A percentile compares a stretch with the other conserved stretches of the same genome.
Evolutionary conservation across 1,140 invertebrate genomes (phyloP).

Genomic region (Linepithema humile): DNA sequence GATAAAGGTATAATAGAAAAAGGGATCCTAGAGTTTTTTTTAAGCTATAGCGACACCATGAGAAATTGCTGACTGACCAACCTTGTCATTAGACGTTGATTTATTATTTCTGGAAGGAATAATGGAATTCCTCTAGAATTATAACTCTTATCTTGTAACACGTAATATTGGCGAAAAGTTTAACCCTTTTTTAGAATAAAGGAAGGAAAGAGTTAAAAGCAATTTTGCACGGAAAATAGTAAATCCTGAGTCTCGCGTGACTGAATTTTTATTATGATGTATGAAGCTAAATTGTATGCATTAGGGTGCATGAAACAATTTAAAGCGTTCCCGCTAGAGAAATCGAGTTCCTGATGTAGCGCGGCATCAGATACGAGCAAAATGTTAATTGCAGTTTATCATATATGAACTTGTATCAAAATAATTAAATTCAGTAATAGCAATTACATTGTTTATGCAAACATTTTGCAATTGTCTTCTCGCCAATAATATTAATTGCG

Average conservation of each 20-base stretch:
- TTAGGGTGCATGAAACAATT: not conserved
- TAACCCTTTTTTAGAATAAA: not conserved
- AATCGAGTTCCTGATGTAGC: not conserved
- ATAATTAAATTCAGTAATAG: not conserved
- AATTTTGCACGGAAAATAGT: constrained; percentile 20
- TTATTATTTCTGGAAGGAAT: constrained; percentile 22
- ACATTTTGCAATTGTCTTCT: not conserved
- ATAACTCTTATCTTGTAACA: constrained; percentile 9
- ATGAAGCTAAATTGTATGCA: no score
- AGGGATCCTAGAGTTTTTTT: constrained; percentile 8
- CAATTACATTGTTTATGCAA: not conserved
- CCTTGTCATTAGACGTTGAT: constrained; percentile 1
- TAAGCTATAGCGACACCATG: not conserved
- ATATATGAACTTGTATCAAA: not conserved
- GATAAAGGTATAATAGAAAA: not conserved
- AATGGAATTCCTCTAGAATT: constrained; percentile 16
- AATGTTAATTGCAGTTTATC: not conserved
- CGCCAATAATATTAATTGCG: not conserved
- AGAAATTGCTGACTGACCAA: constrained; percentile 24
- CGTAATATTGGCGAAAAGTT: not conserved
- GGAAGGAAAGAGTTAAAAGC: not conserved
- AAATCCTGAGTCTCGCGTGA: not conserved
- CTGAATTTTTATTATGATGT: constrained; percentile 17
- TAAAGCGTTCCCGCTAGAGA: not conserved
- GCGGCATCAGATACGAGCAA: not conserved